Evolutionary conservation across 2,797 vertebrate genomes (phyloP), one percentile per base, ranked within the genome.

Genomic region (Neosilurus mollespiculum): DNA sequence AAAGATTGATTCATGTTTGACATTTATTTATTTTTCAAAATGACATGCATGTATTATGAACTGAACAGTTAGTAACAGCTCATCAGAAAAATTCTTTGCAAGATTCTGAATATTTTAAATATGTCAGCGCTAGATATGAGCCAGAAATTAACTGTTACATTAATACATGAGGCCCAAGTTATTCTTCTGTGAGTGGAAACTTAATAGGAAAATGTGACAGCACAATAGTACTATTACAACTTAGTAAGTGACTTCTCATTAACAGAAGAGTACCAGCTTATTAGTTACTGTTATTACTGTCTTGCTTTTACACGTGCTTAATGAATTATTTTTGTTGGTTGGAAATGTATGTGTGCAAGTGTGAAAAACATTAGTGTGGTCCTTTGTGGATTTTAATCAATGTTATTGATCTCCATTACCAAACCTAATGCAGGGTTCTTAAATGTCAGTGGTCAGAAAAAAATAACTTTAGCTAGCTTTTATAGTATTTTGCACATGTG

Each of bases 1-100:
- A 94, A 94, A 93, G 86, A 80, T 90, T 90, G 83, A 84, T 90
- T 81, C 86, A 90, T 83, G 49, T 9, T 24, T 12, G 8, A 69
- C 1, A 11, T 16, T 22, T 86, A 86, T 83, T 89, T 81, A 2
- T 37, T 71, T 76, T 61, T 4, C 14, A 12, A 26, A 22, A n/a
- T 76, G 11, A n/a, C 9, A 61, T 16, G 22, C 71, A 73, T 54
- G 43, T 54, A 54, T 8, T 37, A 61, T n/a, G 9, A 34, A 34
- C 15, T 51, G 61, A 5, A 78, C 24, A 51, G 1, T 64, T 43
- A 7, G 62, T 37, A 24, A 43, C 34, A 77, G 20, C 22, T 15
- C 16, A 53, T 53, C 15, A 53, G 24, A 30, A 75, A 43, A 11
- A 24, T 77, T 61, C 11, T 77, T 43, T 22, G 4, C 18, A 20